Conservation (phyloP, 2,888 invertebrate genomes). For the Dione juno region DNA sequence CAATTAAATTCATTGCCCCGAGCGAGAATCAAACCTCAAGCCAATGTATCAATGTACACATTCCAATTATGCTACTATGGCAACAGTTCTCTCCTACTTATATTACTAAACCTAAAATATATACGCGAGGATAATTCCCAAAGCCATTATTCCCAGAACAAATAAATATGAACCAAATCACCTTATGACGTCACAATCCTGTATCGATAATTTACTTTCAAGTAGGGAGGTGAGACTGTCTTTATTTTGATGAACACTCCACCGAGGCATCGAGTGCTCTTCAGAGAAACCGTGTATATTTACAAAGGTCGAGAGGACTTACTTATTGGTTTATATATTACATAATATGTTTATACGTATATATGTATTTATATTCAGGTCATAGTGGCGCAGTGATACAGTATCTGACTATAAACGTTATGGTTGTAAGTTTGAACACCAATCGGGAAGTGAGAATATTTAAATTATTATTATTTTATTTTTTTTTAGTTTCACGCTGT, state of each 20-base stretch:
- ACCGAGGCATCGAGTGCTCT: constrained; percentile 12
- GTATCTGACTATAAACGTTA: neutral
- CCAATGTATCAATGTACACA: too few species aligned
- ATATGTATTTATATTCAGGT: neutral
- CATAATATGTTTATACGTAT: neutral
- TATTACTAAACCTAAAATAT: neutral
- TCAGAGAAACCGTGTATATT: constrained; percentile 17
- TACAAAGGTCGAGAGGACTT: constrained; percentile 15
- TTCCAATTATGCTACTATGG: too few species aligned
- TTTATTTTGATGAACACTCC: constrained; percentile 29
- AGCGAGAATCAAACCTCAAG: neutral
- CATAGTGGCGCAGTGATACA: neutral
- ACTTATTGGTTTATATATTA: constrained; percentile 12
- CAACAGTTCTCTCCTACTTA: too few species aligned
- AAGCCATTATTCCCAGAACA: constrained; percentile 16
- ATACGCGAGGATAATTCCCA: neutral
- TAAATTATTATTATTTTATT: too few species aligned
- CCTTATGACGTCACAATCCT: neutral
- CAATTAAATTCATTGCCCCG: too few species aligned
- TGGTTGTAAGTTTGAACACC: neutral
- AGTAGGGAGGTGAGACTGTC: constrained; percentile 25
- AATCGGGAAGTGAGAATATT: too few species aligned
- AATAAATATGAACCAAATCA: constrained; percentile 3
- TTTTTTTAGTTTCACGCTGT: too few species aligned
- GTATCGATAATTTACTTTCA: constrained; percentile 29